These are phyloP conservation scores for Petrocephalus schoutedeni DNA, from an alignment of 2,797 vertebrate species.

Conservation along the genomic window DNA sequence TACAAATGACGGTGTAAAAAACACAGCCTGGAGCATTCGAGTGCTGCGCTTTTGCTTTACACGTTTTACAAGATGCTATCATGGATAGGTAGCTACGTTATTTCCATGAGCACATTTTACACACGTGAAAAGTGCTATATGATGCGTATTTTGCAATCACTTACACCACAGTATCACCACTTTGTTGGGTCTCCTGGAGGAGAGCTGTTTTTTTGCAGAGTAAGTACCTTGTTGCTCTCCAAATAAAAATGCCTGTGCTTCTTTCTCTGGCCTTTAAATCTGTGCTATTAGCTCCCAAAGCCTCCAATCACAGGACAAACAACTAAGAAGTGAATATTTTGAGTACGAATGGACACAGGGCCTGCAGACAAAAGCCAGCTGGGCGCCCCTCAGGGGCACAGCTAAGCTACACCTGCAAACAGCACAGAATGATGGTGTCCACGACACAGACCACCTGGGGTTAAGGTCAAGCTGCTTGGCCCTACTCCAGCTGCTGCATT, in stretches of 20 bases:
- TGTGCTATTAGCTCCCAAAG: slow-evolving; percentile 5
- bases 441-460: not conserved
- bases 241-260: slow-evolving; percentile 16
- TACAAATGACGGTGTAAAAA: slow-evolving; percentile 22
- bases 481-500: slow-evolving; percentile 5
- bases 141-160: not conserved
- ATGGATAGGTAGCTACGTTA: not conserved
- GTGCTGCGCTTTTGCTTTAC: not conserved
- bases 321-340: too few relatives aligned
- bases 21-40: not conserved
- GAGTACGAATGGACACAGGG: not conserved
- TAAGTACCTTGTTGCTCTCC: not conserved
- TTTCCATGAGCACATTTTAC: slow-evolving; percentile 3
- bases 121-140: not conserved
- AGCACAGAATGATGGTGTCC: not conserved
- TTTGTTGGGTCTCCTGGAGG: not conserved
- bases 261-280: not conserved
- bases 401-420: not conserved
- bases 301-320: not conserved
- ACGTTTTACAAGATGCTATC: slow-evolving; percentile 3
- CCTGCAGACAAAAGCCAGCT: not conserved
- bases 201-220: not conserved
- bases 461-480: not conserved
- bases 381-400: not conserved
- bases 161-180: not conserved